phyloP scores from a whole-genome alignment of 1,140 invertebrate genomes.

The Asbolus verrucosus region DNA sequence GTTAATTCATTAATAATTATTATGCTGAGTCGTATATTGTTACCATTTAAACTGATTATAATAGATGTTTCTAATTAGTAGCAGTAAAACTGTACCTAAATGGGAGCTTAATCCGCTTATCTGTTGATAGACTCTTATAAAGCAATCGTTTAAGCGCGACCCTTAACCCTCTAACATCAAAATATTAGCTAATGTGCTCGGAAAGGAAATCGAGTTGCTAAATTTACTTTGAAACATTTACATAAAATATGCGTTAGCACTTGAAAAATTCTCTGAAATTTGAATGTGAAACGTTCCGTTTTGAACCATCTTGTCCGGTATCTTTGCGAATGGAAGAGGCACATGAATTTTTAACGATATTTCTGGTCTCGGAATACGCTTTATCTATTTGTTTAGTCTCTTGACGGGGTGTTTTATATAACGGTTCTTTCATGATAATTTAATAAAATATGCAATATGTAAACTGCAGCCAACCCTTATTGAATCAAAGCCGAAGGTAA shows the following conservation, averaged over 20 bases:
- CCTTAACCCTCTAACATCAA: too few relatives aligned
- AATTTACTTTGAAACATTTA: background rate
- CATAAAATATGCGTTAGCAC: too few relatives aligned
- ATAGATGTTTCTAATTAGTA: too few relatives aligned
- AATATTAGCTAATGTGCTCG: background rate
- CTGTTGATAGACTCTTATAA: background rate
- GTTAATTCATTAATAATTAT: too few relatives aligned
- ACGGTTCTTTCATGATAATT: constrained; percentile 22
- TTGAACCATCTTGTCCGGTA: too few relatives aligned
- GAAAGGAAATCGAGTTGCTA: background rate
- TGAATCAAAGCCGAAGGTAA: constrained; percentile 27
- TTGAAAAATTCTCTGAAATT: too few relatives aligned
- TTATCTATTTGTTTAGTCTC: constrained; percentile 30
- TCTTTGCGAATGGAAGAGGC: too few relatives aligned
- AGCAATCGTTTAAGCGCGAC: background rate
- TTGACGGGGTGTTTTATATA: constrained; percentile 5
- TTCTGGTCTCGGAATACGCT: background rate
- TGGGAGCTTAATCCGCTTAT: background rate
- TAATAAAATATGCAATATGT: constrained; percentile 35
- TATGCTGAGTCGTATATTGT: too few relatives aligned
- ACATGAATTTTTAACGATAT: background rate
- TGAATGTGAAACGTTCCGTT: too few relatives aligned
- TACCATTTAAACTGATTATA: too few relatives aligned
- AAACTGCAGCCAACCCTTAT: constrained; percentile 34
- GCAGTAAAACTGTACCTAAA: background rate